These are phyloP conservation scores for Hirtodrosophila duncani DNA, from an alignment of 2,888 invertebrate genomes.

Conservation along the genomic window DNA sequence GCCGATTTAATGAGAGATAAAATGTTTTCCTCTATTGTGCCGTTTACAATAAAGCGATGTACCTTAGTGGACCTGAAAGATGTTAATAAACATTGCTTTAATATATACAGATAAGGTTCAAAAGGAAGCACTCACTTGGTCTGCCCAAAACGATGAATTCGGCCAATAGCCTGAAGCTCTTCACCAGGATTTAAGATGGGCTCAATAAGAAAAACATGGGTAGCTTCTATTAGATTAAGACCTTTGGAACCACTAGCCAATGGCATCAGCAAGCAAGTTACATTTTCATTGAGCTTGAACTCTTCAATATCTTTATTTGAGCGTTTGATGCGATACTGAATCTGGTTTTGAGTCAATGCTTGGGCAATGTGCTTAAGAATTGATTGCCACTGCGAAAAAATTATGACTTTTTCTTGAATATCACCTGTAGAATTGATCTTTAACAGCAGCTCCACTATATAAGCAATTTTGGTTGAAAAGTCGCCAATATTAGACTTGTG, in stretches of 20 bases:
- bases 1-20: slow-evolving; percentile 61
- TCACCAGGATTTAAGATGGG: slow-evolving; percentile 86
- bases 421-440: slow-evolving; percentile 77
- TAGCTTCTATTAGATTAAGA: slow-evolving; percentile 87
- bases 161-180: slow-evolving; percentile 87
- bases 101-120: too few relatives aligned
- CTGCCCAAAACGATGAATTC: slow-evolving; percentile 89
- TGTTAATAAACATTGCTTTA: background rate
- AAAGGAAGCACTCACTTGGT: slow-evolving; percentile 79
- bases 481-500: slow-evolving; percentile 80
- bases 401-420: slow-evolving; percentile 83
- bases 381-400: slow-evolving; percentile 83
- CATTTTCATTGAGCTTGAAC: slow-evolving; percentile 82
- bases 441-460: slow-evolving; percentile 81
- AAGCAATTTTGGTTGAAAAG: slow-evolving; percentile 85
- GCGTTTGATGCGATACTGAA: slow-evolving; percentile 65
- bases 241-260: slow-evolving; percentile 86
- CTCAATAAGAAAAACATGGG: slow-evolving; percentile 87
- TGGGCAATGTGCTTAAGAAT: slow-evolving; percentile 68
- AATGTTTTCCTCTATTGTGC: slow-evolving; percentile 86
- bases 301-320: slow-evolving; percentile 77
- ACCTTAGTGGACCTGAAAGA: slow-evolving; percentile 81
- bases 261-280: slow-evolving; percentile 84
- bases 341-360: slow-evolving; percentile 66
- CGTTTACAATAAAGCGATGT: too few relatives aligned